A percentile compares a stretch with the other conserved stretches of the same genome.
These are phyloP conservation scores for Popillia japonica DNA, from an alignment of 1,140 invertebrate species.

Conservation along the genomic window DNA sequence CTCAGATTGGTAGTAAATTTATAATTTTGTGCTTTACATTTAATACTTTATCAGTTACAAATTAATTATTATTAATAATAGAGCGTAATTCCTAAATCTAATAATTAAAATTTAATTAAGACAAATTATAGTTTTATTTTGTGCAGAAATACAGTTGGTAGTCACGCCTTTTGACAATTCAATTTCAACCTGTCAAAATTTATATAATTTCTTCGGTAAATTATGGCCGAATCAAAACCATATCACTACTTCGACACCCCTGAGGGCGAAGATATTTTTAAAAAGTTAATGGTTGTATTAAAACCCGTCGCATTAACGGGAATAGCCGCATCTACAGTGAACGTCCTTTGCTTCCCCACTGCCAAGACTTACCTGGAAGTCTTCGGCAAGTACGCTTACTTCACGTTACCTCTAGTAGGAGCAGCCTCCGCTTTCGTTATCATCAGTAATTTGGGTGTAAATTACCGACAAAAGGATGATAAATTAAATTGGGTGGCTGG, in stretches of 20 bases:
- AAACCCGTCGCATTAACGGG: constrained; percentile 66
- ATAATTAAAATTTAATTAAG: background rate
- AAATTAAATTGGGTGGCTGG: constrained; percentile 68
- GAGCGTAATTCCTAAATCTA: too few relatives aligned
- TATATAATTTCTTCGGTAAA: constrained; percentile 24
- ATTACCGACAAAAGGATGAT: constrained; percentile 72
- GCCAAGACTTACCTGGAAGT: constrained; percentile 64
- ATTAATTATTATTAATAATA: too few relatives aligned
- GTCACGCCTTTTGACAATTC: background rate
- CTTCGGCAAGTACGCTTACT: constrained; percentile 64
- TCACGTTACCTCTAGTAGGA: constrained; percentile 67
- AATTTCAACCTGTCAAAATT: constrained; percentile 28
- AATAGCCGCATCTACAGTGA: constrained; percentile 62
- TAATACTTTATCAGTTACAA: too few relatives aligned
- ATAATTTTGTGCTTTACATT: too few relatives aligned
- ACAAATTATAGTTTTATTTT: background rate
- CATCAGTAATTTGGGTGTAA: constrained; percentile 66
- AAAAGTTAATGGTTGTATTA: constrained; percentile 68
- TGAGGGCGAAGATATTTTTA: constrained; percentile 71
- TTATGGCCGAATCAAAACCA: background rate
- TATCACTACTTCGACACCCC: constrained; percentile 72
- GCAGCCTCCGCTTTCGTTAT: constrained; percentile 71
- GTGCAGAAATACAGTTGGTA: background rate
- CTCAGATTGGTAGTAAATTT: too few relatives aligned
- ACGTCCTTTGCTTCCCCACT: constrained; percentile 68